A percentile compares a stretch with the other conserved stretches of the same genome.
Evolutionary conservation across 2,113 vertebrate genomes (phyloP).

Genomic region (Ardeotis arabs): DNA sequence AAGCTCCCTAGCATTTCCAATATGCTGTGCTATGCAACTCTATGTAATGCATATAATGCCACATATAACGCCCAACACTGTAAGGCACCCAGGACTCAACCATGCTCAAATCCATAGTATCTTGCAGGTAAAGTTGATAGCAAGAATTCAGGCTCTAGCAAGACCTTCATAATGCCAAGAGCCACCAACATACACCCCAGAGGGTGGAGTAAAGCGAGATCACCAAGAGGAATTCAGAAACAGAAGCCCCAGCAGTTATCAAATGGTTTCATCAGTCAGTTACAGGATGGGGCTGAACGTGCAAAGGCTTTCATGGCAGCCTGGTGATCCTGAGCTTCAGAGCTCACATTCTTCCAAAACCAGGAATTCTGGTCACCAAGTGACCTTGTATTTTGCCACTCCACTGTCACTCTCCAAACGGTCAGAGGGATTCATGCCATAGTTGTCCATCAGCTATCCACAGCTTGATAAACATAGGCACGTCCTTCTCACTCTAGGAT

Average conservation of each 20-base stretch:
- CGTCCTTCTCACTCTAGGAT: not conserved
- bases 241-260: not conserved
- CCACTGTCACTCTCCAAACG: not conserved
- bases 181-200: not conserved
- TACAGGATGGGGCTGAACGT: not conserved
- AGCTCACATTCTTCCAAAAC: not conserved
- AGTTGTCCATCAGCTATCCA: not conserved
- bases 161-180: not conserved
- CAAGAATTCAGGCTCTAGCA: not conserved
- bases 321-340: not conserved
- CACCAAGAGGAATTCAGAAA: not conserved
- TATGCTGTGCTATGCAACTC: not conserved
- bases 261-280: not conserved
- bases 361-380: not conserved
- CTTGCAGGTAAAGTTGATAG: not conserved
- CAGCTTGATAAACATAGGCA: not conserved
- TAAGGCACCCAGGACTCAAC: not conserved
- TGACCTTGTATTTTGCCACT: not conserved
- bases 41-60: not conserved
- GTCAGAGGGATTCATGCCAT: not conserved
- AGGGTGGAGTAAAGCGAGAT: not conserved
- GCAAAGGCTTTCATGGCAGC: not conserved
- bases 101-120: not conserved
- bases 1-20: not conserved
- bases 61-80: not conserved